Evolutionary conservation across 2,113 vertebrate genomes (phyloP).

Genomic region (Ovibos moschatus): DNA sequence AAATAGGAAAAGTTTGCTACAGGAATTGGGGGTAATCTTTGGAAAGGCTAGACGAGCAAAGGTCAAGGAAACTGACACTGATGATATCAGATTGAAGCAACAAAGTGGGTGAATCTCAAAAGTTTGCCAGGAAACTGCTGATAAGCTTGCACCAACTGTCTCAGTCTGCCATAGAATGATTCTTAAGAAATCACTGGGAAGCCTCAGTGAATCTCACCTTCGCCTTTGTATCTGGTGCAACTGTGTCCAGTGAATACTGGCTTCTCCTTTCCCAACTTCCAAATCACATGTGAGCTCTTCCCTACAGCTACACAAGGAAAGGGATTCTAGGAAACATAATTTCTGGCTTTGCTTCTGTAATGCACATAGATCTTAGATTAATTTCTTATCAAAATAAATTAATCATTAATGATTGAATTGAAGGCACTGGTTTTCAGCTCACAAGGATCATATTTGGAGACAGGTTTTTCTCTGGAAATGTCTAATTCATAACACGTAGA

Average conservation of each 20-base stretch:
- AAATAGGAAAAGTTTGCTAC: neutral
- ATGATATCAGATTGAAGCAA: neutral
- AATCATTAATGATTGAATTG: neutral
- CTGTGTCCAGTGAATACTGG: neutral
- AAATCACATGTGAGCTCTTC: neutral
- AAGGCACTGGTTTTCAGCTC: neutral
- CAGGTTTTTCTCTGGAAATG: neutral
- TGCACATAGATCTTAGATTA: neutral
- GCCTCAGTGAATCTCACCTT: neutral
- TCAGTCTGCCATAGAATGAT: neutral
- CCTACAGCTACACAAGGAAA: neutral
- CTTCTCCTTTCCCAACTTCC: neutral
- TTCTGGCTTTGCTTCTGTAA: neutral
- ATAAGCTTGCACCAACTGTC: neutral
- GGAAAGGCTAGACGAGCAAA: neutral
- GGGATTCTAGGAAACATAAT: neutral
- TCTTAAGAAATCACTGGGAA: neutral
- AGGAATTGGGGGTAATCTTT: neutral
- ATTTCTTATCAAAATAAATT: neutral
- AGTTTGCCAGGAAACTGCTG: neutral
- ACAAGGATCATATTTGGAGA: neutral
- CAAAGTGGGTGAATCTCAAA: neutral
- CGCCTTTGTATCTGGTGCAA: neutral
- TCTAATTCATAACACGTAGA: neutral
- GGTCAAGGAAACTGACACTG: neutral